Base-by-base conservation (phyloP, 2,113 vertebrate genomes). In the Thinocorus orbignyianus region DNA sequence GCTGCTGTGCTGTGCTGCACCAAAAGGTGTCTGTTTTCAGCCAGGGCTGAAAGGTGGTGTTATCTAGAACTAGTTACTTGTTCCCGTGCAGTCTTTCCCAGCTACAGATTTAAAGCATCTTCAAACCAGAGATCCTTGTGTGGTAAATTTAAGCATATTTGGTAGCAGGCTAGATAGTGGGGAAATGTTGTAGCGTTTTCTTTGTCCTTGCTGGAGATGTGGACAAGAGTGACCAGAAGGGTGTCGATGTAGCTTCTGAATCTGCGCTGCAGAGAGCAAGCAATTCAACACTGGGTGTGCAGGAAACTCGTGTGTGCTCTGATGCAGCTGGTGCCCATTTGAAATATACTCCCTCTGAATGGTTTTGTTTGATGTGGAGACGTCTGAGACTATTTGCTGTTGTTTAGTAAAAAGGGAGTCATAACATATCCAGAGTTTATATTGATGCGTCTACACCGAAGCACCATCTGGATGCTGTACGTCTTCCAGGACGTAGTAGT, bases 281-380 rank as follows among this genome's bases (percentile, higher is more conserved):
- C n/a, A n/a, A n/a, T 57, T 87, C 49, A 54, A 52, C 26, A 13
- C 14, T 82, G 79, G 65, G 72, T 86, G 79, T 80, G 52, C 65
- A 86, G 62, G 71, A 82, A 77, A 73, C 62, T 52, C 82, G 44
- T 1, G 1, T 74, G 10, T 65, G 72, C 22, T 76, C n/a, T 57
- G 85, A n/a, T 90, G 69, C 70, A 74, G 52, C 69, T 76, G 52
- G 14, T 94, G 39, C 65, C 91, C 81, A 9, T 86, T 74, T 90
- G 77, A 94, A 65, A 88, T 76, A 49, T 28, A 72, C 66, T 89
- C 11, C 44, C 37, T 79, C 46, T 35, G 35, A 77, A 87, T 88
- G 74, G 70, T 78, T 86, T 92, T 52, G 77, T 91, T 97, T 93
- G 88, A 74, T 95, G n/a, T 64, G 87, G 35, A 95, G 66, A 79